Conservation (phyloP, 2,113 vertebrate species). For the Eidolon helvum region DNA sequence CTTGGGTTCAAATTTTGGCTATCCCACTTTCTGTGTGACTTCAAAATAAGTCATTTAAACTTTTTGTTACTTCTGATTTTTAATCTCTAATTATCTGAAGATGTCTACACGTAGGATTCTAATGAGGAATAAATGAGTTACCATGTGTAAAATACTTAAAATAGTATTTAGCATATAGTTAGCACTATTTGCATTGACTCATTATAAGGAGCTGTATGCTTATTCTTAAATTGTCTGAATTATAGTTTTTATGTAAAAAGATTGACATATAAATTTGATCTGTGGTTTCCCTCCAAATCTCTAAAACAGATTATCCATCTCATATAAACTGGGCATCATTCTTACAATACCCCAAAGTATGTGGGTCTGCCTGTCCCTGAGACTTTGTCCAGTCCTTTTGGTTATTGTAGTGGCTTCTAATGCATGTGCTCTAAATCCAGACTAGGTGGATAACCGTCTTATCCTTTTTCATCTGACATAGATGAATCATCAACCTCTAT, state of each 20-base stretch:
- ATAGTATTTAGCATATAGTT: slow-evolving; percentile 18
- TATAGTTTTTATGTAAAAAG: slow-evolving; percentile 32
- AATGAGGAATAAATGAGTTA: slow-evolving; percentile 14
- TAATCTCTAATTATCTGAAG: neutral
- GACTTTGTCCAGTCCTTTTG: neutral
- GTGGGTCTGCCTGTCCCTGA: neutral
- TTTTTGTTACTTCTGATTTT: neutral
- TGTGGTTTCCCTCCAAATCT: neutral
- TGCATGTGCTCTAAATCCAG: neutral
- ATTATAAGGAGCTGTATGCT: neutral
- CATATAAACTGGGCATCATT: neutral
- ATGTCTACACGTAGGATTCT: neutral
- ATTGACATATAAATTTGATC: slow-evolving; percentile 15
- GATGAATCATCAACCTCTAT: slow-evolving; percentile 71
- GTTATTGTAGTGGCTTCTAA: neutral
- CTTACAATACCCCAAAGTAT: neutral
- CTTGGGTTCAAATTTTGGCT: neutral
- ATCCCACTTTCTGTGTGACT: neutral
- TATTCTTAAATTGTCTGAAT: slow-evolving; percentile 44
- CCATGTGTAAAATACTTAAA: slow-evolving; percentile 12
- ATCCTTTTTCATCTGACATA: slow-evolving; percentile 71
- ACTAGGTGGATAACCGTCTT: neutral
- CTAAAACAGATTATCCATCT: neutral
- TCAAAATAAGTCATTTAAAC: neutral
- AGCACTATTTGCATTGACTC: slow-evolving; percentile 3